Evolutionary conservation across 2,888 invertebrate genomes (phyloP).

Genomic region (Agapostemon virescens): DNA sequence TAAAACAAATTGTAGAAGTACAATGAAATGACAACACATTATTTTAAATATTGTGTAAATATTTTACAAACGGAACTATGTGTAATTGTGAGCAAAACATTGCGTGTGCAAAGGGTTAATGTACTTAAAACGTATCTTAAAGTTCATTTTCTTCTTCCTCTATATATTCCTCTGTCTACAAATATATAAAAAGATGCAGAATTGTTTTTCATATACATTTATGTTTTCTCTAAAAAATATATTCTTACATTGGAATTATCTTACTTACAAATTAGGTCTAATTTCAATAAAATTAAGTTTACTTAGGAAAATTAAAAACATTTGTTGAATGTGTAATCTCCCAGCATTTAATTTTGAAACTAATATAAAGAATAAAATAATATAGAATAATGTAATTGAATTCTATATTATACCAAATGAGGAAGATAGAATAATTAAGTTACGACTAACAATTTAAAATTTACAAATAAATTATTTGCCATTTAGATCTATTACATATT

Average conservation of each 20-base stretch:
- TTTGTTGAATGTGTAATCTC: neutral
- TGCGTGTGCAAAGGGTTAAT: no score
- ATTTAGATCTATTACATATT: neutral
- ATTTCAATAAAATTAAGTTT: neutral
- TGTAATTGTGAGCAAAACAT: no score
- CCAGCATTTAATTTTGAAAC: neutral
- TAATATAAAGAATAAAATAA: neutral
- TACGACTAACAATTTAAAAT: neutral
- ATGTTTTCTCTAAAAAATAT: neutral
- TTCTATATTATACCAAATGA: neutral
- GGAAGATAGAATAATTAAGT: neutral
- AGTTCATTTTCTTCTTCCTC: no score
- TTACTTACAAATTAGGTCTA: neutral
- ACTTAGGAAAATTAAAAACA: neutral
- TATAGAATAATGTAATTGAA: neutral
- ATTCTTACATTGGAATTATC: neutral
- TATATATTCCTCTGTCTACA: no score
- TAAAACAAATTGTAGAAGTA: no score
- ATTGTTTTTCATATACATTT: neutral
- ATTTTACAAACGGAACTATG: no score
- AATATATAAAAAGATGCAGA: neutral
- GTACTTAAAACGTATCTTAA: no score
- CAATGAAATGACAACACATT: no score
- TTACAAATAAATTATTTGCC: conserved; percentile 1
- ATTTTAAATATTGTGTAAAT: no score